These are phyloP conservation scores for Dolichopus griseipennis DNA, from an alignment of 2,888 invertebrate genomes.

Conservation along the genomic window DNA sequence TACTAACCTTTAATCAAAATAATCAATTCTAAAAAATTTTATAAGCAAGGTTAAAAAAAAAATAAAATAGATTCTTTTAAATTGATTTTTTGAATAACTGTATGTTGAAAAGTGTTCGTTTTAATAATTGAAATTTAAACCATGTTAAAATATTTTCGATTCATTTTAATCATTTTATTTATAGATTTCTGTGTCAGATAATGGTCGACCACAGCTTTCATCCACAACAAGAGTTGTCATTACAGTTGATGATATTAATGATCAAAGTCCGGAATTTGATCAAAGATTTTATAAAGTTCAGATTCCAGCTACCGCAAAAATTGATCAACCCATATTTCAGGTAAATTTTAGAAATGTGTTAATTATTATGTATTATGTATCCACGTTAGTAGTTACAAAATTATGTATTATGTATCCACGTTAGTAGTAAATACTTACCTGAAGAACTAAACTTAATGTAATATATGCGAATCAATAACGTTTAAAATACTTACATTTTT, in stretches of 20 bases:
- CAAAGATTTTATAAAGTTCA: conserved; percentile 73
- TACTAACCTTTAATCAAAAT: too few relatives aligned
- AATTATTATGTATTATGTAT: too few relatives aligned
- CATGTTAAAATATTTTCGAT: conserved; percentile 8
- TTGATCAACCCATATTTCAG: conserved; percentile 53
- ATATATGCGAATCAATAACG: too few relatives aligned
- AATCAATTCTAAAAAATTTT: too few relatives aligned
- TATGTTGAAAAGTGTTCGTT: conserved; percentile 8
- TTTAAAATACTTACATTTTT: too few relatives aligned
- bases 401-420: too few relatives aligned
- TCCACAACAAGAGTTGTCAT: conserved; percentile 75
- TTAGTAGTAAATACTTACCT: too few relatives aligned
- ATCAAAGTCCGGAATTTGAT: conserved; percentile 78
- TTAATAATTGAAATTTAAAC: background rate
- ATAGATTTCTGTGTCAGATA: conserved; percentile 67
- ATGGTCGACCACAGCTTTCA: conserved; percentile 60
- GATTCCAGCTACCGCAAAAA: conserved; percentile 53
- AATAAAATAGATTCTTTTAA: too few relatives aligned
- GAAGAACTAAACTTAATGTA: too few relatives aligned
- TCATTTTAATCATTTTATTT: too few relatives aligned
- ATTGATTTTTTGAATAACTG: background rate
- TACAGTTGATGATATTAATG: conserved; percentile 74
- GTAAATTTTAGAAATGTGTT: conserved; percentile 35
- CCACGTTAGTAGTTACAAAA: too few relatives aligned
- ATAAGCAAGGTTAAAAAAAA: too few relatives aligned